Evolutionary conservation across 1,140 invertebrate genomes (phyloP).

Genomic region (Linepithema humile): DNA sequence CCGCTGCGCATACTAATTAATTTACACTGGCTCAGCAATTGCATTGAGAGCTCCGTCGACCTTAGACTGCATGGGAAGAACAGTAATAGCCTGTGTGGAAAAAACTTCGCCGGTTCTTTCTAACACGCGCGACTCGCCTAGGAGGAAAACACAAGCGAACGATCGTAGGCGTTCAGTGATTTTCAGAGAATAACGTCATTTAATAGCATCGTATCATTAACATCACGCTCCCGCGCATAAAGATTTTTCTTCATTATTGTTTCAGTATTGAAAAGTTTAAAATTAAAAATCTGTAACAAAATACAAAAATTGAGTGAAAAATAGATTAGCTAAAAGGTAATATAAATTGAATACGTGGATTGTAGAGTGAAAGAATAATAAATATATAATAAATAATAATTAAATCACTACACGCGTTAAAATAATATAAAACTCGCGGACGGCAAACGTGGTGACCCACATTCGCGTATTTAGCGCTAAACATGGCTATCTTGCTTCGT

Average conservation of each 20-base stretch:
- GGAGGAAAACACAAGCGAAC: background rate
- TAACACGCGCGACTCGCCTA: slow-evolving; percentile 1
- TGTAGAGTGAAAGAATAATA: no score
- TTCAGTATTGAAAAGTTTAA: background rate
- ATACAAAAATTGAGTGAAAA: background rate
- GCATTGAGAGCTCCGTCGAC: slow-evolving; percentile 27
- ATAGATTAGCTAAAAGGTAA: background rate
- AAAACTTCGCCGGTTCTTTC: slow-evolving; percentile 17
- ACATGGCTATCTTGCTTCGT: no score
- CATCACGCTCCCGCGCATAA: background rate
- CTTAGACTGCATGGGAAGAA: slow-evolving; percentile 24
- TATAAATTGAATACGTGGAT: no score
- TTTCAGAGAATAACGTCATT: slow-evolving; percentile 23
- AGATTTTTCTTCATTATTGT: background rate
- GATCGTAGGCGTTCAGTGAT: slow-evolving; percentile 13
- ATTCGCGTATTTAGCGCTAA: no score
- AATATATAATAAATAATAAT: no score
- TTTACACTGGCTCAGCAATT: slow-evolving; percentile 36
- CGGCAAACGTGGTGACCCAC: no score
- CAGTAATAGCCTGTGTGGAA: slow-evolving; percentile 24
- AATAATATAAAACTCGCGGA: no score
- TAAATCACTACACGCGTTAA: no score
- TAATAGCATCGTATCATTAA: background rate
- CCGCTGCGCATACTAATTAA: slow-evolving; percentile 36
- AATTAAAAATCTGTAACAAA: background rate